Percentiles rank a stretch among this genome's conserved stretches.
Conservation (phyloP, 2,797 vertebrate genomes). For the Chrysocyon brachyurus region DNA sequence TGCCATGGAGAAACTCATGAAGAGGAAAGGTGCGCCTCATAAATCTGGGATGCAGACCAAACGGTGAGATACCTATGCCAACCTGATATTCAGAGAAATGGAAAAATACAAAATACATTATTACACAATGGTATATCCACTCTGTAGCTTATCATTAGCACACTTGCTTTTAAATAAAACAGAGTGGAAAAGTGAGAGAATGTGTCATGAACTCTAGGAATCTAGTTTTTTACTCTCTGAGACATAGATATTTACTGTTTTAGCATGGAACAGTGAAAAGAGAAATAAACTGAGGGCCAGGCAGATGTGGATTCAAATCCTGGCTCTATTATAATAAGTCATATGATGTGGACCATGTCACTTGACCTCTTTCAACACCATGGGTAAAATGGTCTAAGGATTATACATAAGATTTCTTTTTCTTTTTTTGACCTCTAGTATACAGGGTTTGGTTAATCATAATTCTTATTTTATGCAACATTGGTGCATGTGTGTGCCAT, state of each 20-base stretch:
- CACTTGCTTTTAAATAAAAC: background rate
- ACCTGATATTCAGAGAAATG: background rate
- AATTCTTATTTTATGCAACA: constrained; percentile 34
- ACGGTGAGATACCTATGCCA: constrained; percentile 89
- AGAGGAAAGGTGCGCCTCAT: constrained; percentile 95
- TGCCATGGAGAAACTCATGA: constrained; percentile 98
- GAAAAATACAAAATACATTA: background rate
- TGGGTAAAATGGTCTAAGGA: background rate
- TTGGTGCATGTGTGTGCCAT: background rate
- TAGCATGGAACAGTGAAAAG: background rate
- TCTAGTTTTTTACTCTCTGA: background rate
- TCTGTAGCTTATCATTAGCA: background rate
- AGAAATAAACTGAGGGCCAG: background rate
- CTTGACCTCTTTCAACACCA: background rate
- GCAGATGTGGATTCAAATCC: constrained; percentile 46
- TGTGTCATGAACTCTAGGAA: background rate
- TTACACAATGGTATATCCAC: background rate
- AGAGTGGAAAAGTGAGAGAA: background rate
- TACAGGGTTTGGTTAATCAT: background rate
- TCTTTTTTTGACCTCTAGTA: background rate
- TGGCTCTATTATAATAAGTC: background rate
- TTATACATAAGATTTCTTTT: background rate
- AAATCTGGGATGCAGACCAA: constrained; percentile 94
- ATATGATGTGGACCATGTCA: background rate
- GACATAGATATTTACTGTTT: background rate